phyloP scores from a whole-genome alignment of 1,140 invertebrate species.

The Hormaphis cornu region DNA sequence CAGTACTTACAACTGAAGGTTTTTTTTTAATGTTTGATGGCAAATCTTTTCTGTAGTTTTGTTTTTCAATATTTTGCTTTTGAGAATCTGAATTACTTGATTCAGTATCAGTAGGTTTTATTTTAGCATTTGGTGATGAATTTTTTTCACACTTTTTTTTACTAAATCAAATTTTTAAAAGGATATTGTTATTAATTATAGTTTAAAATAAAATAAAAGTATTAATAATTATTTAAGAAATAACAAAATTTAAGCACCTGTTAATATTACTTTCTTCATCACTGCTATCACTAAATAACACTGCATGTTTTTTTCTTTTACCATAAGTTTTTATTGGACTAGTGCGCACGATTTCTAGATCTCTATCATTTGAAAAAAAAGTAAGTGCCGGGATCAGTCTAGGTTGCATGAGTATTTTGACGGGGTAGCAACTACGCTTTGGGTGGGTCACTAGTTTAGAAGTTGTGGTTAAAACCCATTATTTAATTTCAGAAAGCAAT shows the following conservation, averaged over 20 bases:
- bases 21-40: too few species aligned
- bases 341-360: background rate
- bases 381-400: too few species aligned
- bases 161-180: background rate
- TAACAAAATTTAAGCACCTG: background rate
- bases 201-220: background rate
- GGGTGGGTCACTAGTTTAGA: too few species aligned
- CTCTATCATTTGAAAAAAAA: background rate
- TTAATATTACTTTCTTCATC: slow-evolving; percentile 1
- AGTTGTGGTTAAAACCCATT: too few species aligned
- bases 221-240: too few species aligned
- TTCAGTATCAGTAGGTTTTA: background rate
- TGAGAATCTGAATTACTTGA: too few species aligned
- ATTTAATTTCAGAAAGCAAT: too few species aligned
- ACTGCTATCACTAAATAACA: slow-evolving; percentile 25
- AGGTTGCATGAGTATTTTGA: too few species aligned
- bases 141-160: slow-evolving; percentile 8
- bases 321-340: slow-evolving; percentile 23
- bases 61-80: too few species aligned
- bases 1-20: too few species aligned
- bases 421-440: too few species aligned
- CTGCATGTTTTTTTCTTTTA: slow-evolving; percentile 23
- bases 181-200: background rate
- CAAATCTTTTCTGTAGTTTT: too few species aligned
- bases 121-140: background rate